These are phyloP conservation scores for Eupithecia dodoneata DNA, from an alignment of 2,888 invertebrate species.

Conservation along the genomic window DNA sequence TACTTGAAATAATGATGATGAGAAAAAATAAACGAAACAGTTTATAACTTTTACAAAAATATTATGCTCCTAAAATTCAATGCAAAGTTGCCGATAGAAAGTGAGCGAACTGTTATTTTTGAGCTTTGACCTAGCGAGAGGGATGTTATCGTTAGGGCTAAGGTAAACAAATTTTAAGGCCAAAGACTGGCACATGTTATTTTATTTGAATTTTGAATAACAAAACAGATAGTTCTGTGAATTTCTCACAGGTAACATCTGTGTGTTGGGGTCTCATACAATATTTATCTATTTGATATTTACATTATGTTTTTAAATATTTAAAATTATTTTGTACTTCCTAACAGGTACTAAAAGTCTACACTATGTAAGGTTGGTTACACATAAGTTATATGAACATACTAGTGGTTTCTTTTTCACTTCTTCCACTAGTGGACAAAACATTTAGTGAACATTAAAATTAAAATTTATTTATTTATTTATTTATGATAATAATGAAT, in stretches of 20 bases:
- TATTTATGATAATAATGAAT: too few relatives aligned
- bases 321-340: neutral
- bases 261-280: constrained; percentile 35
- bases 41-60: neutral
- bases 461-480: too few relatives aligned
- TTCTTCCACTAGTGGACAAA: too few relatives aligned
- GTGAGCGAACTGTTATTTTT: constrained; percentile 40
- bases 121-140: constrained; percentile 22
- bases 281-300: neutral
- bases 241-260: constrained; percentile 52
- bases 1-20: neutral
- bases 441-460: too few relatives aligned
- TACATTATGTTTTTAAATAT: neutral
- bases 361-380: neutral
- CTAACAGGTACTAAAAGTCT: neutral
- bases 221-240: constrained; percentile 50
- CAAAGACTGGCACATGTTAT: constrained; percentile 56
- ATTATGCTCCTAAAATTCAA: neutral
- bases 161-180: constrained; percentile 67
- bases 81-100: neutral
- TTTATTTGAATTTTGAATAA: constrained; percentile 62
- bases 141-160: constrained; percentile 61
- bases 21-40: neutral
- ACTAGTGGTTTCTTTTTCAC: too few relatives aligned
- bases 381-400: too few relatives aligned